phyloP scores from a whole-genome alignment of 2,113 vertebrate genomes.

The Lepisosteus oculatus region DNA sequence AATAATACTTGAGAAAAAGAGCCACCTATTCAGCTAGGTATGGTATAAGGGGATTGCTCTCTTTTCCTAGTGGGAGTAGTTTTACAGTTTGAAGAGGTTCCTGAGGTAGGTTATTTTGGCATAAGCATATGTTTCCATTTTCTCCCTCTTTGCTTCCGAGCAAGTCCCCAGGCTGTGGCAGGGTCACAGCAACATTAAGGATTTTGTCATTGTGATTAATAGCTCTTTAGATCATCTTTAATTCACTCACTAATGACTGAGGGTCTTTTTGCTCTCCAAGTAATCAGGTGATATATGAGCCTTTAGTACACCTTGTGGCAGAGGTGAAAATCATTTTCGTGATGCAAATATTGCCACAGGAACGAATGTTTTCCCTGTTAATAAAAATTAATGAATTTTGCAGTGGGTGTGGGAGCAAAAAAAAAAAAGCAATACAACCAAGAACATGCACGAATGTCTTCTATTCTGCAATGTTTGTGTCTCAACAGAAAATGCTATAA shows the following conservation, averaged over 20 bases:
- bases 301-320: constrained; percentile 94
- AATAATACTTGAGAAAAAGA: background rate
- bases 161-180: constrained; percentile 81
- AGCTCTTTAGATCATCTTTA: constrained; percentile 99
- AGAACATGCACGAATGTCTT: constrained; percentile 12
- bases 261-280: constrained; percentile 91
- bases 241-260: constrained; percentile 99
- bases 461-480: background rate
- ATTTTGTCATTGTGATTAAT: constrained; percentile 99
- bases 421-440: background rate
- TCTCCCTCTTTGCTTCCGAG: constrained; percentile 84
- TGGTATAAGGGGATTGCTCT: too few relatives aligned
- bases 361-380: constrained; percentile 92
- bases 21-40: background rate
- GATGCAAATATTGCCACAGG: constrained; percentile 91
- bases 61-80: constrained; percentile 10
- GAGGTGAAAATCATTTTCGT: constrained; percentile 98
- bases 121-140: constrained; percentile 99
- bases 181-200: constrained; percentile 99
- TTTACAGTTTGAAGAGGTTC: constrained; percentile 70
- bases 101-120: constrained; percentile 97
- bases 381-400: constrained; percentile 96
- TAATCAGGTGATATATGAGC: constrained; percentile 99
- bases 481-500: too few relatives aligned
- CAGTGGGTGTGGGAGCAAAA: constrained; percentile 52